A percentile compares a stretch with the other conserved stretches of the same genome.
phyloP scores from a whole-genome alignment of 1,140 invertebrate species.

The Musca domestica region DNA sequence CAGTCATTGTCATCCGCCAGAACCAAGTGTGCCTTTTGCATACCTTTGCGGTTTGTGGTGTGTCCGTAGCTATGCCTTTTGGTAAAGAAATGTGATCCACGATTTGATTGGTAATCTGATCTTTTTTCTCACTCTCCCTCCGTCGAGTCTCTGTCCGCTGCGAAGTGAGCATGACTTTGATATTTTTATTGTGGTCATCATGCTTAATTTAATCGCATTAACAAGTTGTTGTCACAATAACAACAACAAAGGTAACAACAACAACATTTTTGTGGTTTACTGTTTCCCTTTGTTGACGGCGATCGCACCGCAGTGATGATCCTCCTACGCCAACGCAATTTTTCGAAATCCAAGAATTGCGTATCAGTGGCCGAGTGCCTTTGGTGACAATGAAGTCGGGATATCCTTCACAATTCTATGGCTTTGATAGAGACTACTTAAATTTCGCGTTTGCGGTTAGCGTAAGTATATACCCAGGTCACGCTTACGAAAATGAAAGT shows the following conservation, averaged over 20 bases:
- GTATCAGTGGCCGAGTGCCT: neutral
- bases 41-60: neutral
- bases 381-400: neutral
- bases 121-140: neutral
- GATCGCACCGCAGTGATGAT: neutral
- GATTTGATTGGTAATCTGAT: constrained; percentile 10
- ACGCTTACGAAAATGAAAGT: too few species aligned
- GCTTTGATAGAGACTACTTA: constrained; percentile 3
- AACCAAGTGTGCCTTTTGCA: neutral
- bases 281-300: too few species aligned
- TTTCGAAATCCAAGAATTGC: neutral
- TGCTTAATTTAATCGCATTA: constrained; percentile 20
- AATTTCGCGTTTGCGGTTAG: constrained; percentile 16
- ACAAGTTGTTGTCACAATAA: constrained; percentile 14
- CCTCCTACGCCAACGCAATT: constrained; percentile 10
- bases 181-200: constrained; percentile 20
- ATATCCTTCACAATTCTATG: constrained; percentile 14
- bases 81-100: constrained; percentile 11
- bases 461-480: constrained; percentile 1
- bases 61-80: neutral
- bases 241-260: neutral
- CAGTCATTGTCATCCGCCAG: constrained; percentile 10
- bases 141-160: neutral
- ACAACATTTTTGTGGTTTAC: too few species aligned
- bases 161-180: constrained; percentile 1